Evolutionary conservation across 2,888 invertebrate genomes (phyloP).

Genomic region (Callosobruchus maculatus): DNA sequence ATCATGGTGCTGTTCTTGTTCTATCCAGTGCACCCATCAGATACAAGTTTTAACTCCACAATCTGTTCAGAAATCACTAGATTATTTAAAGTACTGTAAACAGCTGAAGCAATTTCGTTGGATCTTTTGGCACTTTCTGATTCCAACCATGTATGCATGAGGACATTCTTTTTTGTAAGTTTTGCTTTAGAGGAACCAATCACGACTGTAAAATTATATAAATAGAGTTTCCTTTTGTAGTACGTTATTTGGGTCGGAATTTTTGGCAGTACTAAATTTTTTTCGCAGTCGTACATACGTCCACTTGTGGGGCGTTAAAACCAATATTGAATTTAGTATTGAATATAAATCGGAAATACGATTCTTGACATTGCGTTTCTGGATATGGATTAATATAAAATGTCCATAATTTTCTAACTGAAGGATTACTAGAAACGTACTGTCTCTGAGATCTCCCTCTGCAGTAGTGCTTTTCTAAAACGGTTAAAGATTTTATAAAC

Average conservation of each 20-base stretch:
- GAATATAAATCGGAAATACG: slow-evolving; percentile 6
- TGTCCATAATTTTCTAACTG: slow-evolving; percentile 2
- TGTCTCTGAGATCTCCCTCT: background rate
- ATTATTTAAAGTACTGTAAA: background rate
- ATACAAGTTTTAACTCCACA: slow-evolving; percentile 1
- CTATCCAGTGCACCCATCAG: slow-evolving; percentile 14
- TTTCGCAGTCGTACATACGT: slow-evolving; percentile 3
- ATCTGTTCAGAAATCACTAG: background rate
- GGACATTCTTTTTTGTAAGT: slow-evolving; percentile 6
- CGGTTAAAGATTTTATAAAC: background rate
- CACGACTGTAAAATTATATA: slow-evolving; percentile 6
- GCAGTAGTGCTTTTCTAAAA: slow-evolving; percentile 3
- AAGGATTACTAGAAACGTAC: background rate
- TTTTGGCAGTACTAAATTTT: slow-evolving; percentile 4
- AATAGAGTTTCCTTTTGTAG: slow-evolving; percentile 4
- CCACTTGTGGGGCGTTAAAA: slow-evolving; percentile 6
- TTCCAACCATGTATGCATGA: slow-evolving; percentile 11
- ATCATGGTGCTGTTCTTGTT: slow-evolving; percentile 13
- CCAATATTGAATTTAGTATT: slow-evolving; percentile 8
- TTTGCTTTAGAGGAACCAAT: slow-evolving; percentile 1
- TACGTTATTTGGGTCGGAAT: slow-evolving; percentile 7
- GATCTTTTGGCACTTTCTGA: slow-evolving; percentile 7
- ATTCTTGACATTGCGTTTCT: background rate
- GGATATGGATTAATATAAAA: background rate
- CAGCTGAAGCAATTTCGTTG: slow-evolving; percentile 13